Conservation (phyloP, 2,113 vertebrate genomes). For the Limnothrissa miodon region DNA sequence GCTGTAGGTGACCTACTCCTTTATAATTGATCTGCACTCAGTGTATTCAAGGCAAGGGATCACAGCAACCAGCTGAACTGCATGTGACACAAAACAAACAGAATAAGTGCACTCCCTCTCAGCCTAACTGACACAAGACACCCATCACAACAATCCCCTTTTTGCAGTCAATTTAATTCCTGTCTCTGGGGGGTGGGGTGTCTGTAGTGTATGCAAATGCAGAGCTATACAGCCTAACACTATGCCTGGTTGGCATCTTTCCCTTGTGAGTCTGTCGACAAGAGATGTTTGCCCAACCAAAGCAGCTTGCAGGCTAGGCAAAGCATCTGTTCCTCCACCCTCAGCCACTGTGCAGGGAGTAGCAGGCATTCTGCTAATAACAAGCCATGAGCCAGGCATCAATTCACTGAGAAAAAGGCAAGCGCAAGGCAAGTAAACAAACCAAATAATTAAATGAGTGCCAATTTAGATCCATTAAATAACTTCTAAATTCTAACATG, state of each 20-base stretch:
- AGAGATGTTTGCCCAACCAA: constrained; percentile 25
- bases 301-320: not conserved
- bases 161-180: no score
- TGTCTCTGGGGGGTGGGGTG: not conserved
- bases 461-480: not conserved
- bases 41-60: not conserved
- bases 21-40: not conserved
- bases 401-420: no score
- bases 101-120: not conserved
- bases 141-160: no score
- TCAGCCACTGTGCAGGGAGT: not conserved
- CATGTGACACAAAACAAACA: not conserved
- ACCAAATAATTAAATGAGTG: not conserved
- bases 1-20: not conserved
- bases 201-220: not conserved
- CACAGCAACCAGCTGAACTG: not conserved
- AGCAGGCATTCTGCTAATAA: not conserved
- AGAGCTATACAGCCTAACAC: not conserved
- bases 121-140: not conserved
- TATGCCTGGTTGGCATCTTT: not conserved
- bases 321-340: constrained; percentile 22
- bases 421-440: no score
- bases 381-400: not conserved
- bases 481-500: not conserved
- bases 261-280: not conserved